phyloP scores from a whole-genome alignment of 2,888 invertebrate species.

The Perithous albicinctus region DNA sequence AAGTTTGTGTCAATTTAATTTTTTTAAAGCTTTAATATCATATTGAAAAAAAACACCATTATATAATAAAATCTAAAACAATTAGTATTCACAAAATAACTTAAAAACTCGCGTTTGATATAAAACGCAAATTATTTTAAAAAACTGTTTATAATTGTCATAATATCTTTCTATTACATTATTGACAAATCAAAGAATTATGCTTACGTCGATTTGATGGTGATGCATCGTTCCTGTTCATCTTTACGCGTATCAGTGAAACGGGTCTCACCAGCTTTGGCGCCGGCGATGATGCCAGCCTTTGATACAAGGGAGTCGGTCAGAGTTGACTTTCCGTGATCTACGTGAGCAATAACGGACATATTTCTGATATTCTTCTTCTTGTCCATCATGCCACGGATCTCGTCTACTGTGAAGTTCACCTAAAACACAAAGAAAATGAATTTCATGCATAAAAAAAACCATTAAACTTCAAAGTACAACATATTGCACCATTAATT shows the following conservation, averaged over 20 bases:
- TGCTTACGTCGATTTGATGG: constrained; percentile 99
- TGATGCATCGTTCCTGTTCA: constrained; percentile 99
- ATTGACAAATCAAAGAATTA: not conserved
- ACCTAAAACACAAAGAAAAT: constrained; percentile 88
- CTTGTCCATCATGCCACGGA: constrained; percentile 99
- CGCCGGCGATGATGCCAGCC: constrained; percentile 99
- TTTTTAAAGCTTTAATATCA: too few species aligned
- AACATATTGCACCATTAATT: constrained; percentile 23
- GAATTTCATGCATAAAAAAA: constrained; percentile 15
- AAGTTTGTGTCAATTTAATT: too few species aligned
- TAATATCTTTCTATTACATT: not conserved
- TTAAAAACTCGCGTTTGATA: too few species aligned
- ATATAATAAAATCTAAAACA: too few species aligned
- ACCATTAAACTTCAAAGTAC: not conserved
- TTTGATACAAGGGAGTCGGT: constrained; percentile 99
- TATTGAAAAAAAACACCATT: too few species aligned
- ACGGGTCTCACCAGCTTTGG: constrained; percentile 99
- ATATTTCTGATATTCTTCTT: constrained; percentile 99
- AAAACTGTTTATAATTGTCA: not conserved
- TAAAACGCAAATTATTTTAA: not conserved
- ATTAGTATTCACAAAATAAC: too few species aligned
- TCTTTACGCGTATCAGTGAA: constrained; percentile 99
- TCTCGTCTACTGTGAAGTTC: constrained; percentile 99
- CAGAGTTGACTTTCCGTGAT: constrained; percentile 99
- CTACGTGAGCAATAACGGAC: constrained; percentile 99